Evolutionary conservation across 2,113 vertebrate genomes (phyloP).

Genomic region (Melanerpes formicivorus): DNA sequence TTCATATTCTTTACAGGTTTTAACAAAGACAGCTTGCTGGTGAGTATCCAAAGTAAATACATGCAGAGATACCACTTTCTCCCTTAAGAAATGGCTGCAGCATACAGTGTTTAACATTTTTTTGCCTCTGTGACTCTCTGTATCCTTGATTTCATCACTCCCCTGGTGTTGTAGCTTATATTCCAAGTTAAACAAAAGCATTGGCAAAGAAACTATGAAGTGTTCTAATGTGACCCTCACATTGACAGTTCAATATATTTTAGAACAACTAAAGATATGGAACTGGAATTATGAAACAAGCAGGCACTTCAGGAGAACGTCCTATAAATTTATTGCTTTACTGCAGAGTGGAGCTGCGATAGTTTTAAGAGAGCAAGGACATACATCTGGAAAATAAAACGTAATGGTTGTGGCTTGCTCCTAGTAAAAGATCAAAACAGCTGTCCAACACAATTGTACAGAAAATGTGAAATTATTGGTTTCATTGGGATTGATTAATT

Average conservation of each 20-base stretch:
- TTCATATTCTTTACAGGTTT: conserved; percentile 45
- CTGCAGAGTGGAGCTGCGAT: neutral
- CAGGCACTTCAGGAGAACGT: conserved; percentile 62
- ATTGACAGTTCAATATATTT: conserved; percentile 76
- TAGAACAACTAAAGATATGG: conserved; percentile 73
- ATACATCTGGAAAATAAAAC: conserved; percentile 75
- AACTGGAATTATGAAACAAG: conserved; percentile 74
- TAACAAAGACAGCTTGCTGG: conserved; percentile 37
- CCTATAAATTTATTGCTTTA: conserved; percentile 73
- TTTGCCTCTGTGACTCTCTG: conserved; percentile 37
- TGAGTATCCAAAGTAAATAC: conserved; percentile 41
- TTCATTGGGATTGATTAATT: conserved; percentile 81
- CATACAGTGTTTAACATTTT: conserved; percentile 55
- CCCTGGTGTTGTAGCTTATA: conserved; percentile 58
- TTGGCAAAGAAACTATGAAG: conserved; percentile 62
- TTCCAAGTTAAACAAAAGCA: conserved; percentile 74
- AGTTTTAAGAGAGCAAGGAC: conserved; percentile 73
- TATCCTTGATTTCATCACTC: conserved; percentile 70
- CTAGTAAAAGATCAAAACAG: conserved; percentile 70
- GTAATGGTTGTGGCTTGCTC: conserved; percentile 42
- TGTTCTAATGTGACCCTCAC: conserved; percentile 68
- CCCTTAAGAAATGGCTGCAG: neutral
- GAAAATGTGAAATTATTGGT: conserved; percentile 73
- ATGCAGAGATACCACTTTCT: neutral
- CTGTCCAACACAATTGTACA: conserved; percentile 65